A percentile compares a stretch with the other conserved stretches of the same genome.
phyloP scores from a whole-genome alignment of 2,113 vertebrate species.

The Anas platyrhynchos region DNA sequence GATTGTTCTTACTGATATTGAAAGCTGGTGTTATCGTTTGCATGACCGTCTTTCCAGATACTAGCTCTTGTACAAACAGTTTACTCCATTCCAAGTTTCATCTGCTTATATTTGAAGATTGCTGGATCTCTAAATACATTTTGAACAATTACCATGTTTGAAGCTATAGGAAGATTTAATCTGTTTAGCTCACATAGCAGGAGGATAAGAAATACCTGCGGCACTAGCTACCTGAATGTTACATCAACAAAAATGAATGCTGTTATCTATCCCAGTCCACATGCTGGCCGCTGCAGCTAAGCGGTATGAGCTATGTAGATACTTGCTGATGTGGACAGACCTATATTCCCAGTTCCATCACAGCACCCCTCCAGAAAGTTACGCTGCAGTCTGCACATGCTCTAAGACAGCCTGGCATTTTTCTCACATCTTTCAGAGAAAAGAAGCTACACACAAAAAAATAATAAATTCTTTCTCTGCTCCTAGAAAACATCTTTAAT shows the following conservation, averaged over 20 bases:
- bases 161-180: not conserved
- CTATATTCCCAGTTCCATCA: not conserved
- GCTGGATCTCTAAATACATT: not conserved
- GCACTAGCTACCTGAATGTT: not conserved
- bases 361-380: not conserved
- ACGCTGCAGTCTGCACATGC: not conserved
- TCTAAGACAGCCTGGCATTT: not conserved
- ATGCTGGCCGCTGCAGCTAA: not conserved
- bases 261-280: not conserved
- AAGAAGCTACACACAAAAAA: not conserved
- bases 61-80: not conserved
- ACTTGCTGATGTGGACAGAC: not conserved
- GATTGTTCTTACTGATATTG: not conserved
- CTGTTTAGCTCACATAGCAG: not conserved
- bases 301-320: accelerated
- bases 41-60: not conserved
- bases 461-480: not conserved
- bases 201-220: not conserved
- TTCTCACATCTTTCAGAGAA: not conserved
- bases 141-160: not conserved
- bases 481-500: not conserved
- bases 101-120: not conserved
- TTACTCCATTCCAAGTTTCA: not conserved
- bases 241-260: accelerated
- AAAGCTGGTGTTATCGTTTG: not conserved